phyloP scores from a whole-genome alignment of 2,113 vertebrate genomes.

The Mastomys natalensis region DNA sequence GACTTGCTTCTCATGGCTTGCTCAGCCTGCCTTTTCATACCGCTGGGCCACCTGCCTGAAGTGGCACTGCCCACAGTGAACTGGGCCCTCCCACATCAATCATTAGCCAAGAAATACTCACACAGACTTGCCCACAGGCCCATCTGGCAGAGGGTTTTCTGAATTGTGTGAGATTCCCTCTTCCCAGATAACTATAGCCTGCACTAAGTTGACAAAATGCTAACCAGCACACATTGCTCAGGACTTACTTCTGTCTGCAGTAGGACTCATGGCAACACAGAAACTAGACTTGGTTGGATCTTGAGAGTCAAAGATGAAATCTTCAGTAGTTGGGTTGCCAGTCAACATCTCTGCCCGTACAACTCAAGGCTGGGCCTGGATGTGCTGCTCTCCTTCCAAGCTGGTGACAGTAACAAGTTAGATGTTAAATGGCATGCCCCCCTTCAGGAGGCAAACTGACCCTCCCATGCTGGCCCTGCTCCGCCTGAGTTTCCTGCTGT shows the following conservation, averaged over 20 bases:
- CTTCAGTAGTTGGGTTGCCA: neutral
- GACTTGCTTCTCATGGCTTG: neutral
- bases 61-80: neutral
- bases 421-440: accelerated
- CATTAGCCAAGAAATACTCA: neutral
- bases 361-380: neutral
- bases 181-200: neutral
- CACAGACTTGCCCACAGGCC: too few species aligned
- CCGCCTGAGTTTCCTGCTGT: neutral
- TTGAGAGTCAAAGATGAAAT: neutral
- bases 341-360: neutral
- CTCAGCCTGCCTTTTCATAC: neutral
- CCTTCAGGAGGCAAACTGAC: neutral
- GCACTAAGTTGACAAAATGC: neutral
- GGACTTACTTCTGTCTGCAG: neutral
- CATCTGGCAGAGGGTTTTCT: neutral
- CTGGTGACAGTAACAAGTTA: accelerated
- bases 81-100: neutral
- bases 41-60: neutral
- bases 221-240: neutral
- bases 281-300: neutral
- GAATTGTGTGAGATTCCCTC: neutral
- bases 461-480: neutral
- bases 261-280: neutral
- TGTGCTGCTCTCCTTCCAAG: neutral